phyloP scores from a whole-genome alignment of 2,113 vertebrate species.

The Macrotis lagotis region DNA sequence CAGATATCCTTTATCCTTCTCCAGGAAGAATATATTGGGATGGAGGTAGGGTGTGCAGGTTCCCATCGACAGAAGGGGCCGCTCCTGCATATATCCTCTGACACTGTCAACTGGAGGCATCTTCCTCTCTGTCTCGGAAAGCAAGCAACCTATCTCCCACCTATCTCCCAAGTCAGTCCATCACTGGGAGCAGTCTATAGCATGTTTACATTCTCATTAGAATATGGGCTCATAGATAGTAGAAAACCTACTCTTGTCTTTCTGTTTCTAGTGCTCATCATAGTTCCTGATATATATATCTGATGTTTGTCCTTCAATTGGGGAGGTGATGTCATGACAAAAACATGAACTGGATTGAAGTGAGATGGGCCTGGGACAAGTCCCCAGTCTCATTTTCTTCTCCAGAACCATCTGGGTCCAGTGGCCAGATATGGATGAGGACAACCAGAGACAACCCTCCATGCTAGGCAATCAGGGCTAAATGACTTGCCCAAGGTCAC shows the following conservation, averaged over 20 bases:
- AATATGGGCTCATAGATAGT: neutral
- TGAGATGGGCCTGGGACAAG: too few species aligned
- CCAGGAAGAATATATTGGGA: neutral
- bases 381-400: too few species aligned
- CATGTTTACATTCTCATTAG: neutral
- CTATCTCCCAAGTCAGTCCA: neutral
- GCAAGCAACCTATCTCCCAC: neutral
- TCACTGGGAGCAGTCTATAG: neutral
- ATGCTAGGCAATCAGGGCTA: too few species aligned
- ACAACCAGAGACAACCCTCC: too few species aligned
- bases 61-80: neutral
- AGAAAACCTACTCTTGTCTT: neutral
- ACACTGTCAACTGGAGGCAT: neutral
- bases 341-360: too few species aligned
- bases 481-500: too few species aligned
- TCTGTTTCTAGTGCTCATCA: neutral
- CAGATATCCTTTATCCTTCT: neutral
- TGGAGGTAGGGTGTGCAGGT: neutral
- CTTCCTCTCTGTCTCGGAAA: neutral
- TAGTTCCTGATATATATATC: neutral
- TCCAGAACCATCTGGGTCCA: too few species aligned
- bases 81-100: neutral
- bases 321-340: too few species aligned
- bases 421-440: too few species aligned
- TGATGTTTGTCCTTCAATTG: too few species aligned